These are phyloP conservation scores for Nematostella vectensis DNA, from an alignment of 92 coral and sea anemone species.

Conservation along the genomic window DNA sequence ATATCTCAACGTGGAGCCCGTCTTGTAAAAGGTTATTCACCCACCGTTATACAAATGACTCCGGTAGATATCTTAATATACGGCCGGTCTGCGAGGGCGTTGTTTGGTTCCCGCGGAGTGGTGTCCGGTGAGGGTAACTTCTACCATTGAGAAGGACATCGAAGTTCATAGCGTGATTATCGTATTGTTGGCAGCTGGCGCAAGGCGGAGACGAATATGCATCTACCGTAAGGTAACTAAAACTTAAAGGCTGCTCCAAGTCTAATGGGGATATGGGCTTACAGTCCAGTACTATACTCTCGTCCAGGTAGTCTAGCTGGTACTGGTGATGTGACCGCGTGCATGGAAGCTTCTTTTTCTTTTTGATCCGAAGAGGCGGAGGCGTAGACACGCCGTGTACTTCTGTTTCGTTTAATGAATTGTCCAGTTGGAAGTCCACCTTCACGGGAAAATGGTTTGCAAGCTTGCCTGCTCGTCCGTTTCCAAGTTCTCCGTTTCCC, in stretches of 20 bases:
- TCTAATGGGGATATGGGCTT: slow-evolving; percentile 57
- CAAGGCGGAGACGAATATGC: slow-evolving; percentile 73
- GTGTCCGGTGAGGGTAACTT: slow-evolving; percentile 36
- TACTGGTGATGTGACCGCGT: slow-evolving; percentile 46
- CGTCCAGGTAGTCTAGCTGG: slow-evolving; percentile 73
- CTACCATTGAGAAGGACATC: slow-evolving; percentile 43
- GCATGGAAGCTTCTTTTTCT: slow-evolving; percentile 94
- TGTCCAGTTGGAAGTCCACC: not conserved
- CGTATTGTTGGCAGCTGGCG: slow-evolving; percentile 22
- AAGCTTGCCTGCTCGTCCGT: not conserved
- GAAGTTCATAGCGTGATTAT: slow-evolving; percentile 30
- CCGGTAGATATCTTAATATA: slow-evolving; percentile 65
- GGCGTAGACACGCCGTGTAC: not conserved
- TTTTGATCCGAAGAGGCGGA: slow-evolving; percentile 35
- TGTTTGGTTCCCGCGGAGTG: slow-evolving; percentile 18
- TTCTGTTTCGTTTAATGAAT: not conserved
- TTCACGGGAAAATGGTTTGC: not conserved
- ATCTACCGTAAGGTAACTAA: slow-evolving; percentile 68
- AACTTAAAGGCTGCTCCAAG: slow-evolving; percentile 40
- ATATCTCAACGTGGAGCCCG: too few species aligned
- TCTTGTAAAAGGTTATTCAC: too few species aligned
- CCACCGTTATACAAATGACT: slow-evolving; percentile 70
- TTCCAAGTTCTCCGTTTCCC: slow-evolving; percentile 2
- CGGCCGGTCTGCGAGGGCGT: slow-evolving; percentile 28
- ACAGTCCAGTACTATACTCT: slow-evolving; percentile 78